These are phyloP conservation scores for Daphoenositta chrysoptera DNA, from an alignment of 2,113 vertebrate species.

Conservation along the genomic window DNA sequence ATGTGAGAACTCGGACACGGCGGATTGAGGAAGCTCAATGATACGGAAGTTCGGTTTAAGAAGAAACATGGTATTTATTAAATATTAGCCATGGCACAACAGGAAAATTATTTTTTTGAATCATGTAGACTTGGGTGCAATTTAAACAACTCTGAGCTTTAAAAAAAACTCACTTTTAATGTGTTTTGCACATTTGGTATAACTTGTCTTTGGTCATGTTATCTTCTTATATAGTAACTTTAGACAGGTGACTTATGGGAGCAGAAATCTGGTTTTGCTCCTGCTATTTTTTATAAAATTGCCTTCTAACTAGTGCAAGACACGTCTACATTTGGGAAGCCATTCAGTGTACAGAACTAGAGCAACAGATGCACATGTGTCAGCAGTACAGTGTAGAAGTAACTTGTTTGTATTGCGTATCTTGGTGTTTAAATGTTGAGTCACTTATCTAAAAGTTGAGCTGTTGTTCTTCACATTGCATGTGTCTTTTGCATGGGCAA, in stretches of 20 bases:
- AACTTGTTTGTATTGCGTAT: conserved; percentile 87
- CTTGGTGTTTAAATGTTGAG: conserved; percentile 91
- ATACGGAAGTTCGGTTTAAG: conserved; percentile 53
- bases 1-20: conserved; percentile 78
- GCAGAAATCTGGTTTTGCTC: conserved; percentile 86
- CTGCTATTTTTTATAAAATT: conserved; percentile 99
- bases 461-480: conserved; percentile 95
- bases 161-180: conserved; percentile 91
- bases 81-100: conserved; percentile 95
- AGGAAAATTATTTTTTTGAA: conserved; percentile 93
- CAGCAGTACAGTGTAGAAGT: conserved; percentile 86
- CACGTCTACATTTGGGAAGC: conserved; percentile 97
- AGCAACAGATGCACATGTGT: conserved; percentile 90
- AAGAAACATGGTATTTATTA: conserved; percentile 84
- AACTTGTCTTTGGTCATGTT: conserved; percentile 93
- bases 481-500: conserved; percentile 99
- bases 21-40: conserved; percentile 64
- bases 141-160: conserved; percentile 97
- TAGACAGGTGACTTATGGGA: conserved; percentile 95
- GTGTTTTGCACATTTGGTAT: conserved; percentile 99
- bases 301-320: conserved; percentile 99
- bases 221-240: conserved; percentile 94
- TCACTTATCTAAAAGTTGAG: conserved; percentile 84
- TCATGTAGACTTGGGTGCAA: conserved; percentile 96
- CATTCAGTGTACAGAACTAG: conserved; percentile 93